phyloP scores from a whole-genome alignment of 2,797 vertebrate species.

The Acanthis flammea region DNA sequence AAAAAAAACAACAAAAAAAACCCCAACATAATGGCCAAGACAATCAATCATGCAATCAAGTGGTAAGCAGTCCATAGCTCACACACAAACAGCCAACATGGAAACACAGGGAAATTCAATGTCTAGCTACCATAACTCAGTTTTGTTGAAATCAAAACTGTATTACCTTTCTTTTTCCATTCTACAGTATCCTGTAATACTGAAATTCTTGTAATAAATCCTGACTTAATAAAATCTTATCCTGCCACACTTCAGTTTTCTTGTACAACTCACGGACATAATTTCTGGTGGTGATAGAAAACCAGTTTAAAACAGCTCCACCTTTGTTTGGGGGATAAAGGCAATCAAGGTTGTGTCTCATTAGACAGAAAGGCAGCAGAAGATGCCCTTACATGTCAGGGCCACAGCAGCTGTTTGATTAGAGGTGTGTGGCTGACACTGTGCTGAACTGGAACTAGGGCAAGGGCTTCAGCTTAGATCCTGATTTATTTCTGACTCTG shows the following conservation, averaged over 20 bases:
- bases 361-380: not conserved
- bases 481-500: not conserved
- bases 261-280: not conserved
- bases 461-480: not conserved
- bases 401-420: not conserved
- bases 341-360: not conserved
- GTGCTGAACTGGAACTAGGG: not conserved
- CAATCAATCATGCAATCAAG: not conserved
- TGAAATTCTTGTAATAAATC: not conserved
- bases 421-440: not conserved
- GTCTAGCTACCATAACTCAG: not conserved
- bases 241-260: not conserved
- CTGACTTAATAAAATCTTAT: not conserved
- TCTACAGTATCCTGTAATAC: not conserved
- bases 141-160: not conserved
- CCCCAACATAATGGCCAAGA: not conserved
- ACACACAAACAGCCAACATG: not conserved
- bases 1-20: not conserved
- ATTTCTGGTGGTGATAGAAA: not conserved
- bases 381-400: not conserved
- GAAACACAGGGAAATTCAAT: not conserved
- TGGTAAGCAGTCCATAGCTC: not conserved
- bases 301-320: not conserved
- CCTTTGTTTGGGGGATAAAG: not conserved
- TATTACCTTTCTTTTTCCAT: not conserved